Evolutionary conservation across 2,797 vertebrate genomes (phyloP).

Genomic region (Anguilla megastoma): DNA sequence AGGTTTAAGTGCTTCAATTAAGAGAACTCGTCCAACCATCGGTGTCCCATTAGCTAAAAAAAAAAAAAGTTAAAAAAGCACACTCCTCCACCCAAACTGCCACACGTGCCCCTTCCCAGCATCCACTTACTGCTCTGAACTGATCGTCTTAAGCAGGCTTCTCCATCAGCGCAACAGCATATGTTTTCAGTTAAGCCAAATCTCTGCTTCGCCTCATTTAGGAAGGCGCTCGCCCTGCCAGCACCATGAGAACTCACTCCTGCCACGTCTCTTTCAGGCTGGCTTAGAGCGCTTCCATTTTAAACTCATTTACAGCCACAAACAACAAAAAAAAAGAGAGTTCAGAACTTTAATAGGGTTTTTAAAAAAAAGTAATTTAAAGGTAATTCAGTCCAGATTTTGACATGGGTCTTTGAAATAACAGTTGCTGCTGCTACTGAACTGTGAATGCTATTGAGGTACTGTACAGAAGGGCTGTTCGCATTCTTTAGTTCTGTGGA

Average conservation of each 20-base stretch:
- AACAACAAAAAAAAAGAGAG: constrained; percentile 84
- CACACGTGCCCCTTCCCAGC: constrained; percentile 75
- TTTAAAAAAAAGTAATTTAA: constrained; percentile 91
- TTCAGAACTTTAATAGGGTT: constrained; percentile 88
- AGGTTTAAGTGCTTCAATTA: constrained; percentile 53
- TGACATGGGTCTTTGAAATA: constrained; percentile 88
- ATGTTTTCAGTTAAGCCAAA: constrained; percentile 96
- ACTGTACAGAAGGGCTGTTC: constrained; percentile 55
- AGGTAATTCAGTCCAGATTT: constrained; percentile 89
- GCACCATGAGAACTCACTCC: constrained; percentile 82
- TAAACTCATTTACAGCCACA: constrained; percentile 96
- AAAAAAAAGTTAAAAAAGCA: constrained; percentile 39
- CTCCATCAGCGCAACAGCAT: constrained; percentile 88
- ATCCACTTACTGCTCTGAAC: constrained; percentile 70
- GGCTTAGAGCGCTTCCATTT: constrained; percentile 90
- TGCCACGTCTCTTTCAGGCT: constrained; percentile 78
- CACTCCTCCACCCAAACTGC: constrained; percentile 64
- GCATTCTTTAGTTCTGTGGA: constrained; percentile 32
- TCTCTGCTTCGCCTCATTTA: constrained; percentile 95
- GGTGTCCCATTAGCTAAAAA: constrained; percentile 53
- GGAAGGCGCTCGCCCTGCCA: constrained; percentile 83
- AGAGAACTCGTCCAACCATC: constrained; percentile 54
- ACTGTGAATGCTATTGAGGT: constrained; percentile 76
- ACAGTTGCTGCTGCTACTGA: constrained; percentile 86
- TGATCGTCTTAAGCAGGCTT: constrained; percentile 84